Percentiles rank a stretch among this genome's conserved stretches.
phyloP scores from a whole-genome alignment of 1,140 invertebrate species.

The Lepidostoma basale region DNA sequence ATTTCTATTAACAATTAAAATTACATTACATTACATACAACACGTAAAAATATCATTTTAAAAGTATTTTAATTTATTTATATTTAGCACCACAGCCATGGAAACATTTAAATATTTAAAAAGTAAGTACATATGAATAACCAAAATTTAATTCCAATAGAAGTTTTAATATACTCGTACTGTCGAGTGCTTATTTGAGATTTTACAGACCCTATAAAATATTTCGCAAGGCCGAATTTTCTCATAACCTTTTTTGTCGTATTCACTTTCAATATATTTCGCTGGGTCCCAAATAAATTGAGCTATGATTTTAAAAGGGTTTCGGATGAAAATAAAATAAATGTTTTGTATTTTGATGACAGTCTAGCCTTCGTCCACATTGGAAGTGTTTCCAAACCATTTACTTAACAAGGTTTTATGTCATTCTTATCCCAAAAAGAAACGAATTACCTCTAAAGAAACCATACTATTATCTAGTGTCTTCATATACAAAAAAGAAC shows the following conservation, averaged over 20 bases:
- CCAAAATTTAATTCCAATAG: not conserved
- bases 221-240: too few relatives aligned
- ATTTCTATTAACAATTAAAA: not conserved
- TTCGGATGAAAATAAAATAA: not conserved
- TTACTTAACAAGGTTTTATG: conserved; percentile 42
- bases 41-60: not conserved
- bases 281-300: not conserved
- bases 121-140: not conserved
- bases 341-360: not conserved
- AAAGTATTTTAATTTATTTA: not conserved
- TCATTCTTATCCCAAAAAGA: conserved; percentile 34
- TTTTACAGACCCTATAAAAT: not conserved
- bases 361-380: conserved; percentile 5
- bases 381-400: conserved; percentile 40
- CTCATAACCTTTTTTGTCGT: too few relatives aligned
- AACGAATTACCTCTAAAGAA: not conserved
- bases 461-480: conserved; percentile 5
- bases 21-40: not conserved
- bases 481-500: not conserved
- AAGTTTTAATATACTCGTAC: not conserved
- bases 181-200: not conserved
- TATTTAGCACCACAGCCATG: not conserved
- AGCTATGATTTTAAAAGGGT: not conserved
- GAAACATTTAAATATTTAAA: not conserved
- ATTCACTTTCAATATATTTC: not conserved